Base-by-base conservation (phyloP, 2,113 vertebrate genomes). In the Myocastor coypus region DNA sequence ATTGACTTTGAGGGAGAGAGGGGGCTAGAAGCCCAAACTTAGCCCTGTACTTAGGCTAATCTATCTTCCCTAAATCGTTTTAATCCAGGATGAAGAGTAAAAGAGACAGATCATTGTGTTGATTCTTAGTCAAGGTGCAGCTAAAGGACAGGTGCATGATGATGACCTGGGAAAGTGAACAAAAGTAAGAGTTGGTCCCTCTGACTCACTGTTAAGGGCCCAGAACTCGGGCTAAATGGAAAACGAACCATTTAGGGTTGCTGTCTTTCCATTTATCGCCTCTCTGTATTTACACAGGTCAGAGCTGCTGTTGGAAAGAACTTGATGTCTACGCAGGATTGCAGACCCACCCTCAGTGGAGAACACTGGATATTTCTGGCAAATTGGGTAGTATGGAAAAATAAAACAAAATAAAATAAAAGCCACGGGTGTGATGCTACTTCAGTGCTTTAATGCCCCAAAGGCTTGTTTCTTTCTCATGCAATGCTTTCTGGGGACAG, bases 211-310 rank as follows among this genome's bases (percentile, higher is more conserved):
- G 7, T 7, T 37, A 82, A 92, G 64, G 81, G 34, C 87, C 77
- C 68, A 81, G 85, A 89, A 87, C 68, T 81, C 77, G 11, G 64
- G 42, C 57, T 80, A 90, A 81, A 52, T 52, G 83, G 93, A 90
- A 96, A 85, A 89, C 1, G 34, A 93, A 28, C 40, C 46, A 52
- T 81, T 89, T 84, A 61, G 59, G 28, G 22, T n/a, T 61, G 55
- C 19, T 87, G 37, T 59, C 69, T 78, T 96, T 92, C 84, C 87
- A 30, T 40, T 89, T 97, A 73, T 91, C 77, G 24, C 82, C 92
- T 96, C 61, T 46, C 75, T 61, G 4, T 89, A 73, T 92, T 97
- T 94, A 77, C 12, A 61, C 89, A 93, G 77, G 59, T 92, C n/a
- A 92, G 52, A 28, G 66, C 69, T 73, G 84, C 89, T 85, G 69